Percentiles rank a stretch among this genome's conserved stretches.
phyloP scores from a whole-genome alignment of 2,113 vertebrate species.

The Rhynchomys soricoides region DNA sequence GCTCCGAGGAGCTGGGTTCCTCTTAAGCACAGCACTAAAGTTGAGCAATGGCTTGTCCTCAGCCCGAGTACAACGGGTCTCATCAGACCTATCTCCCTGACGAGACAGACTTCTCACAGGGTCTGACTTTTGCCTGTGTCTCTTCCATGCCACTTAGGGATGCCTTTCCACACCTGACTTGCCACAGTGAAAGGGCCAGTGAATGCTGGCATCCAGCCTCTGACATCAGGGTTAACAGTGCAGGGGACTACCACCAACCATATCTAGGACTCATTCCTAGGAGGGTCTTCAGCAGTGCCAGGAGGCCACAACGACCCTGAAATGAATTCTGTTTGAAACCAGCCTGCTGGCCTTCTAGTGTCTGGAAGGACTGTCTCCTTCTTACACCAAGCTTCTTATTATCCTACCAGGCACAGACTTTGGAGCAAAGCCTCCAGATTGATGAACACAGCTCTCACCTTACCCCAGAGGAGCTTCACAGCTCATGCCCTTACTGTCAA shows the following conservation, averaged over 20 bases:
- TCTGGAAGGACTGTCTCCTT: background rate
- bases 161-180: background rate
- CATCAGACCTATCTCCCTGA: background rate
- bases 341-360: background rate
- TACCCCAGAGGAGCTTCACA: background rate
- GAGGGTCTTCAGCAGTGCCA: background rate
- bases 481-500: fast-evolving
- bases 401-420: background rate
- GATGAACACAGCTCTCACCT: background rate
- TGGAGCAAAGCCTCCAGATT: background rate
- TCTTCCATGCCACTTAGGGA: fast-evolving
- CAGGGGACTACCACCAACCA: too few relatives aligned
- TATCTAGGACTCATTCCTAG: background rate
- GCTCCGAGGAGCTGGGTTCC: background rate
- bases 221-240: fast-evolving
- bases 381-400: conserved; percentile 39
- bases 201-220: background rate
- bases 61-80: fast-evolving
- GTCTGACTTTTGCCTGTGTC: background rate
- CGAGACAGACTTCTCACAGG: fast-evolving
- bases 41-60: background rate
- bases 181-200: fast-evolving
- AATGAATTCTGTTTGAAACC: background rate
- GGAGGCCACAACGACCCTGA: background rate
- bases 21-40: background rate